phyloP scores from a whole-genome alignment of 2,888 invertebrate species.

The Coelinius sp. region DNA sequence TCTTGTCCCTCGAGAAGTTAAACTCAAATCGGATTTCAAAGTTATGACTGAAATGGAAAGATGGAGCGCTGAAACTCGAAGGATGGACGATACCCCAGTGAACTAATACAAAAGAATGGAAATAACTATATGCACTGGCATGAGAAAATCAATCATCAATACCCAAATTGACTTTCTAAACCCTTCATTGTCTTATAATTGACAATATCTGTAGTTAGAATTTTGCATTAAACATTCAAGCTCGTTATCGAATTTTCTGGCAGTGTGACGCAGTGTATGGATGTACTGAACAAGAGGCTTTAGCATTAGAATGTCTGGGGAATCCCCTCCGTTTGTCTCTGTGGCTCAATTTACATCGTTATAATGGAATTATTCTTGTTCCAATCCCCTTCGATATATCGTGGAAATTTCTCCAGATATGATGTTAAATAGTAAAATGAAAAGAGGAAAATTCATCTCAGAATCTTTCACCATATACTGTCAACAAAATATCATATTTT shows the following conservation, averaged over 20 bases:
- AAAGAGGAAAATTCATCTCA: background rate
- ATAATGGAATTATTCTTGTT: conserved; percentile 65
- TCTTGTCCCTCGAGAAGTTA: too few relatives aligned
- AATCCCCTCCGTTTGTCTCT: conserved; percentile 54
- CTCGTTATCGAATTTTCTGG: conserved; percentile 46
- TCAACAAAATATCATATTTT: background rate
- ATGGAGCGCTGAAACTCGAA: too few relatives aligned
- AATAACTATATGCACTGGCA: background rate
- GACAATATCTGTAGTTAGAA: conserved; percentile 7
- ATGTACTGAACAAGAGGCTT: conserved; percentile 44
- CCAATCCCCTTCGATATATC: background rate
- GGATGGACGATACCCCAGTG: too few relatives aligned
- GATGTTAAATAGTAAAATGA: background rate
- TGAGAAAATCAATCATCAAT: background rate
- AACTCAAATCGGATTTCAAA: too few relatives aligned
- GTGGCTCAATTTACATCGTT: conserved; percentile 64
- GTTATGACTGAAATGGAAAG: too few relatives aligned
- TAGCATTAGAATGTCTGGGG: conserved; percentile 60
- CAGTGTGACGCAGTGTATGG: conserved; percentile 11
- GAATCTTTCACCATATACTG: background rate
- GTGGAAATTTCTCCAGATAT: background rate
- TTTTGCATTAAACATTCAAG: conserved; percentile 29
- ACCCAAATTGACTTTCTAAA: background rate
- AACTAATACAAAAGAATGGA: background rate
- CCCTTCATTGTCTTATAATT: background rate